Evolutionary conservation across 2,113 vertebrate species (phyloP), one percentile per base, ranked within the genome.

Genomic region (Mungos mungo): DNA sequence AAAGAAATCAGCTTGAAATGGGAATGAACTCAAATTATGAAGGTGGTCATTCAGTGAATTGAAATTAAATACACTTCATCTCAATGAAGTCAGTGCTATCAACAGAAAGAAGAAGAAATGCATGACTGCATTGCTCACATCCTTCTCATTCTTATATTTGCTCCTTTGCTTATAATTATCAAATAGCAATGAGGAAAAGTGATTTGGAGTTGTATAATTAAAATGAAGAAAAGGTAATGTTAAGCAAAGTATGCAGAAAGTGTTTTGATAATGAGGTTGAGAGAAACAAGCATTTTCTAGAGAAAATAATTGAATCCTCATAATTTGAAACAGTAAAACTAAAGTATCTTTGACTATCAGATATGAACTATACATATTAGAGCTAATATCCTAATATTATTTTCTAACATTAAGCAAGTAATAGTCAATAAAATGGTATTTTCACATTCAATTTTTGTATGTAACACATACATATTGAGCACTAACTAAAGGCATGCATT

Each of bases 211-310:
- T 96, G 71, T 71, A 71, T 71, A 96, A 96, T 93, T 96, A 95
- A 96, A 97, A 88, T 76, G n/a, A 92, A 97, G 84, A 83, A 87
- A 94, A 95, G 94, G 84, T 95, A 81, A 96, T 90, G 96, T 93
- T 96, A 90, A 74, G 60, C 66, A 96, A 97, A 95, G 65, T 88
- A 71, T 60, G 14, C 21, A 74, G 41, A 92, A 96, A 98, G 65
- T 76, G 41, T 92, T 95, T 84, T 90, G 80, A 84, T 92, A 97
- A 88, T 93, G 77, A 97, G 85, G 88, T 74, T 71, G 80, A 95
- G n/a, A 88, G 63, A 94, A 82, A 68, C 23, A 93, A 89, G 35
- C 65, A 80, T 84, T 95, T 92, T 96, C 88, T 65, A 77, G 41
- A 96, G 74, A 96, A 96, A 95, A 92, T 88, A 85, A 96, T 47